Conservation (phyloP, 2,797 vertebrate species). For the Macropus fuliginosus region DNA sequence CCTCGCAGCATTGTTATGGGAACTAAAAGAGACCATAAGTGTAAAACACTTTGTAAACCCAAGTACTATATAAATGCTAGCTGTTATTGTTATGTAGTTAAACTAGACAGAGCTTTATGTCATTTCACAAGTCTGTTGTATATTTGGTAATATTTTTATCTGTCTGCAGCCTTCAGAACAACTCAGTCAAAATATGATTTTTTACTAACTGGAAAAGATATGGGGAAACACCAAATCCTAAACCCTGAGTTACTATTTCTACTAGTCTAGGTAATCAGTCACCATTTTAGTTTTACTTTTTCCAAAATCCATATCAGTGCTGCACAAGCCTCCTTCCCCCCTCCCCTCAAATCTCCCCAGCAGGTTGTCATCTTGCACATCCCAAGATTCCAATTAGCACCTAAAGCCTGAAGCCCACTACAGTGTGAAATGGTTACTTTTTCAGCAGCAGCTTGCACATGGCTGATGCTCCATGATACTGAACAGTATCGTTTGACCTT, state of each 20-base stretch:
- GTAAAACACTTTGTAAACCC: neutral
- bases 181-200: neutral
- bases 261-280: neutral
- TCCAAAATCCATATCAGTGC: neutral
- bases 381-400: neutral
- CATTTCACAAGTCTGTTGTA: neutral
- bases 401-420: neutral
- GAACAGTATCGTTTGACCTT: neutral
- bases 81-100: neutral
- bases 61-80: neutral
- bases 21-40: neutral
- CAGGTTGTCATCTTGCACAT: neutral
- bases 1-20: neutral
- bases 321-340: neutral
- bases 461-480: neutral
- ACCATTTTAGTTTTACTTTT: neutral
- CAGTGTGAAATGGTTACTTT: neutral
- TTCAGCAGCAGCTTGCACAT: neutral
- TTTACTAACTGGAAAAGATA: neutral
- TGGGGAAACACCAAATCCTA: neutral
- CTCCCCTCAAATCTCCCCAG: neutral
- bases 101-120: neutral
- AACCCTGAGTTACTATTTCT: neutral
- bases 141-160: neutral
- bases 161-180: neutral